These are phyloP conservation scores for Leucoraja ocellata DNA, from an alignment of 2,797 vertebrate genomes.

Conservation along the genomic window DNA sequence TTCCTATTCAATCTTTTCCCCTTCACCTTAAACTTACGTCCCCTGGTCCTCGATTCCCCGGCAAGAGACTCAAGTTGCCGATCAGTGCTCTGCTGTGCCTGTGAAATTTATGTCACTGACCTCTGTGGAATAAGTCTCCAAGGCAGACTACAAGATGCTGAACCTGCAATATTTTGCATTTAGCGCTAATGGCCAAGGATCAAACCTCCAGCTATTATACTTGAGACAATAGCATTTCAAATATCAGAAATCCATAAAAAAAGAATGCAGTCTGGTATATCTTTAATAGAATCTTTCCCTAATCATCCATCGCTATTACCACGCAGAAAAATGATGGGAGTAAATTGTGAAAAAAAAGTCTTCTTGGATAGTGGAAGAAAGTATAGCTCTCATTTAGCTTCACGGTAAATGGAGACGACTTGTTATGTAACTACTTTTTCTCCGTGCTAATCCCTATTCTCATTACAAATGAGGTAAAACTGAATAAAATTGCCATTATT, in stretches of 20 bases:
- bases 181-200: no score
- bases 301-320: not conserved
- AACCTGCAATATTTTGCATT: no score
- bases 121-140: no score
- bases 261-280: not conserved
- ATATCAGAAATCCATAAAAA: not conserved
- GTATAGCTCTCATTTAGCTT: not conserved
- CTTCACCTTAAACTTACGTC: no score
- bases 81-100: no score
- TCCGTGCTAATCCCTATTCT: not conserved
- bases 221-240: not conserved
- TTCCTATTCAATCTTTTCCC: no score
- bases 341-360: not conserved
- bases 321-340: not conserved
- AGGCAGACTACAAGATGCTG: no score
- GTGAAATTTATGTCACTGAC: no score
- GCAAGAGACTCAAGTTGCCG: no score
- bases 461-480: not conserved
- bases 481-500: not conserved
- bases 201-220: no score
- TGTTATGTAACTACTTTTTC: not conserved
- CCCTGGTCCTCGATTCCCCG: no score
- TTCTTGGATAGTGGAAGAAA: not conserved
- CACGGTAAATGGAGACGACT: not conserved
- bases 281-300: not conserved